A percentile compares a stretch with the other conserved stretches of the same genome.
phyloP scores from a whole-genome alignment of 2,888 invertebrate genomes.

The Volucella bombylans region DNA sequence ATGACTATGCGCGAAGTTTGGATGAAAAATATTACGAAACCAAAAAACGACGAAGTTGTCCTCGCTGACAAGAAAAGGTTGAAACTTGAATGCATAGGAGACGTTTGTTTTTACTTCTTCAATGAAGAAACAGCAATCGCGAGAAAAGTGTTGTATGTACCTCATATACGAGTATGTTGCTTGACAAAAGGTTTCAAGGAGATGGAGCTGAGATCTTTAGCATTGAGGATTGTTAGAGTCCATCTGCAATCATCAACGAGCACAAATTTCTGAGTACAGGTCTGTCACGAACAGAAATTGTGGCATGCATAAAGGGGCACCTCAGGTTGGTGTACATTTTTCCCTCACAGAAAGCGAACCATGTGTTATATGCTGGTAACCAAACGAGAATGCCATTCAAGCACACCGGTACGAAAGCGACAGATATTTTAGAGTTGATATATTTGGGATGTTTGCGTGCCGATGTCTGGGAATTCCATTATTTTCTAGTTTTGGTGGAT shows the following conservation, averaged over 20 bases:
- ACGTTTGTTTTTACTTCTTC: conserved; percentile 4
- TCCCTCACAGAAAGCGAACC: neutral
- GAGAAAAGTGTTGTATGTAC: conserved; percentile 11
- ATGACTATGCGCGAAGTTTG: conserved; percentile 30
- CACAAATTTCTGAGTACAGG: conserved; percentile 26
- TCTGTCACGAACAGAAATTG: conserved; percentile 21
- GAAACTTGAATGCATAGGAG: conserved; percentile 8
- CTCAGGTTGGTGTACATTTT: conserved; percentile 11
- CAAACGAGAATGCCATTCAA: conserved; percentile 18
- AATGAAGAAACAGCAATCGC: conserved; percentile 12
- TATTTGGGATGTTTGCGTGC: too few species aligned
- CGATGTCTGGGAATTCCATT: conserved; percentile 4
- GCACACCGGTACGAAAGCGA: conserved; percentile 8
- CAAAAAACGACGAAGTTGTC: conserved; percentile 15
- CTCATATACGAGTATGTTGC: conserved; percentile 15
- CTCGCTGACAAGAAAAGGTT: conserved; percentile 24
- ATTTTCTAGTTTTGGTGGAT: too few species aligned
- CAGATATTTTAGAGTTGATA: conserved; percentile 5
- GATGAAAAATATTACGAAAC: conserved; percentile 1
- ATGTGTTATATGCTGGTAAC: too few species aligned
- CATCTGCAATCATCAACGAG: conserved; percentile 19
- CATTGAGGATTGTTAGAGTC: conserved; percentile 2
- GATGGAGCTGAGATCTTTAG: conserved; percentile 24
- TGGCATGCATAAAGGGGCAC: conserved; percentile 38
- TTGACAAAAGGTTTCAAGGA: conserved; percentile 23